Base-by-base conservation (phyloP, 2,888 invertebrate genomes). In the Brenthis ino region DNA sequence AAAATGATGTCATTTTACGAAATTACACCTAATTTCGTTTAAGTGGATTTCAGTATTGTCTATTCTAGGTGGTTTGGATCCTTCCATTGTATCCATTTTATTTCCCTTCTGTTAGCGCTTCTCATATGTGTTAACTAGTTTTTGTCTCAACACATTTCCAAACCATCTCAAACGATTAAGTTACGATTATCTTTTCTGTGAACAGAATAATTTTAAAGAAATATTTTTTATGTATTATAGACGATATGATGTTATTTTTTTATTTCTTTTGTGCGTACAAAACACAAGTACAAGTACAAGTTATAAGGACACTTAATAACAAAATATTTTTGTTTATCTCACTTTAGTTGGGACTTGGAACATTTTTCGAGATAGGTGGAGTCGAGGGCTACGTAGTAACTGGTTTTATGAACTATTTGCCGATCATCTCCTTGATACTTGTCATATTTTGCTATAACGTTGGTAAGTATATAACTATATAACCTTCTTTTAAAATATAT, bases 351-450 rank as follows among this genome's bases (percentile, higher is more conserved):
- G 86, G 88, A 2, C 76, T 89, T 13, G 88, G 88, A 1, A 48
- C 74, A 4, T 89, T 88, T 75, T 89, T 88, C 76, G 80, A 80
- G 58, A 64, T 86, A 1, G 79, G 76, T 16, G 79, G 78, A 61
- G 47, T 66, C 11, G 73, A 70, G 0, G 80, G 81, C 0, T 73
- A 69, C 5, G 70, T 74, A 0, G 71, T 84, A 0, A 74, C 76
- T 1, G 89, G 87, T 0, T 77, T 84, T 57, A 69, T 87, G 70
- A 88, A 91, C 73, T 90, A 81, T 48, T 65, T 91, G 2, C 91
- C 91, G 1, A 74, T 90, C 0, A 74, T 84, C 16, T 91, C 89
- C 0, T 68, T 91, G 2, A 83, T 88, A 6, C 56, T 89, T 1
- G 82, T 86, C 0, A 85, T 87, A 12, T 87, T 76, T 72, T 84